These are phyloP conservation scores for Rhingia campestris DNA, from an alignment of 2,888 invertebrate genomes.

Conservation along the genomic window DNA sequence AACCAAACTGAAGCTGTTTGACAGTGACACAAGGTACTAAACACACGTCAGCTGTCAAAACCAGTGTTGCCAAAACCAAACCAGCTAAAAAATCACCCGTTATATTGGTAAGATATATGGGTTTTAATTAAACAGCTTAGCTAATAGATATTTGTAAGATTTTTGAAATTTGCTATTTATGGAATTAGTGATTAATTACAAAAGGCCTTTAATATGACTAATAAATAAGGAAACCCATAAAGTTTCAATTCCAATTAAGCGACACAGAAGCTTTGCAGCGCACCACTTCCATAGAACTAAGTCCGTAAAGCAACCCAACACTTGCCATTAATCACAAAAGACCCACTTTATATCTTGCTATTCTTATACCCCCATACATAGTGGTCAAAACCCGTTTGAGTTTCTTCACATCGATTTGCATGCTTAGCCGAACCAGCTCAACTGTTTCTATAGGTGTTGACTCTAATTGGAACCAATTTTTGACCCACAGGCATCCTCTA, in stretches of 20 bases:
- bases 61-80: no score
- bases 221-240: neutral
- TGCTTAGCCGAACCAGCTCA: slow-evolving; percentile 10
- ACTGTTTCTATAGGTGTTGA: slow-evolving; percentile 6
- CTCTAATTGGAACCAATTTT: slow-evolving; percentile 64
- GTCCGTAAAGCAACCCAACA: neutral
- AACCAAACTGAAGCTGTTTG: no score
- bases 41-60: no score
- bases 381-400: slow-evolving; percentile 14
- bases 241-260: neutral
- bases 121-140: no score
- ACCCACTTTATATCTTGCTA: slow-evolving; percentile 1
- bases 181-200: no score
- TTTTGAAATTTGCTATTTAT: no score
- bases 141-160: no score
- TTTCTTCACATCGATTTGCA: slow-evolving; percentile 12
- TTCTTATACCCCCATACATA: neutral
- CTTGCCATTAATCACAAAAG: slow-evolving; percentile 21
- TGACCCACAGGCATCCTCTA: slow-evolving; percentile 49
- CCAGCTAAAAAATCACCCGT: no score
- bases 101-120: no score
- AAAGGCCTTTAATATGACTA: no score
- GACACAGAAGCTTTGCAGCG: slow-evolving; percentile 17
- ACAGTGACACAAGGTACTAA: no score
- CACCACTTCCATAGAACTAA: slow-evolving; percentile 3